Conservation (phyloP, 2,113 vertebrate species). For the Rhipidura dahli region DNA sequence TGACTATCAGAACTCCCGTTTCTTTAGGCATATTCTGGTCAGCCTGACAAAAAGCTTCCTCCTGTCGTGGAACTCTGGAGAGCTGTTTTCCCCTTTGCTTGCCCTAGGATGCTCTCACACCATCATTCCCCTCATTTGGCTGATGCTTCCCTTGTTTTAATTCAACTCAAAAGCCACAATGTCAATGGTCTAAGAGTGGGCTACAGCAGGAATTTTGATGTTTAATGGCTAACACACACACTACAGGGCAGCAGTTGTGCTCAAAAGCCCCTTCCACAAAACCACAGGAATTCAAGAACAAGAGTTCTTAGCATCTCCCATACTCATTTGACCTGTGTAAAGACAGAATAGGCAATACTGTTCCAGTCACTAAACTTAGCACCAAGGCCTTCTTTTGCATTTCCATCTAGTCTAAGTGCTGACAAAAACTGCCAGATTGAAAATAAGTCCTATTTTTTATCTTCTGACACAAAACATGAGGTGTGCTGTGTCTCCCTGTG, state of each 20-base stretch:
- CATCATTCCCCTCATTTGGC: not conserved
- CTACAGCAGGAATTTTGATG: not conserved
- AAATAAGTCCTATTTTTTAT: not conserved
- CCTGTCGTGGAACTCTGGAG: not conserved
- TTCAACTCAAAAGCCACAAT: not conserved
- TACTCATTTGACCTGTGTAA: not conserved
- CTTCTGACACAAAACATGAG: not conserved
- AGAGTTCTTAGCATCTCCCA: not conserved
- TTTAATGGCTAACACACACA: not conserved
- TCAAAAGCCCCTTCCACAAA: not conserved
- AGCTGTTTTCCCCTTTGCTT: not conserved
- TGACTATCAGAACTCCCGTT: not conserved
- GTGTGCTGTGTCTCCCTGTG: not conserved
- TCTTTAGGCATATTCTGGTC: not conserved
- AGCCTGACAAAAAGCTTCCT: not conserved
- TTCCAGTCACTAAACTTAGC: not conserved
- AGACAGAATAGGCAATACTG: not conserved
- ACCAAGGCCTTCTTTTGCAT: not conserved
- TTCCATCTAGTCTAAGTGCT: not conserved
- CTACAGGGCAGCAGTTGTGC: not conserved
- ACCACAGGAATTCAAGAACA: not conserved
- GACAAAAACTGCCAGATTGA: not conserved
- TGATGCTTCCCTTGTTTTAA: not conserved
- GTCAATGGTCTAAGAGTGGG: not conserved
- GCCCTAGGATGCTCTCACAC: not conserved